These are phyloP conservation scores for Epinephelus awoara DNA, from an alignment of 2,797 vertebrate genomes.

Conservation along the genomic window DNA sequence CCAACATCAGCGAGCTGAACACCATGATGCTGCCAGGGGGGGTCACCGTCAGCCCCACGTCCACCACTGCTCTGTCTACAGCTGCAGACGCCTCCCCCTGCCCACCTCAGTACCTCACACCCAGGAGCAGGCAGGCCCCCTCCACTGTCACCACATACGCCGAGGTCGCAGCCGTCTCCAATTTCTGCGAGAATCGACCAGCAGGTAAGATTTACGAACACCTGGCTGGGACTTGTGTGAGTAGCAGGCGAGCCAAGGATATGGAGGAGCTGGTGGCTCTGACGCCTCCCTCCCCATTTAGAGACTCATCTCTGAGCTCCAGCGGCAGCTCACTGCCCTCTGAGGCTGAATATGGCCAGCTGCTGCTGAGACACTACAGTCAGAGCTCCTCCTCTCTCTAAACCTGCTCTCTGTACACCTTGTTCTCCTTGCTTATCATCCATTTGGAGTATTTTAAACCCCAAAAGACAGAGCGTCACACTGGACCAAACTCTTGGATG, in stretches of 20 bases:
- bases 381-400: conserved; percentile 99
- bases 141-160: conserved; percentile 93
- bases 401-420: conserved; percentile 49
- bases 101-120: conserved; percentile 86
- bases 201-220: conserved; percentile 76
- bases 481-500: conserved; percentile 55
- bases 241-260: conserved; percentile 84
- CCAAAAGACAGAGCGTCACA: conserved; percentile 21
- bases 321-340: conserved; percentile 91
- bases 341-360: conserved; percentile 93
- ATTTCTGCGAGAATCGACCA: conserved; percentile 79
- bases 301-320: conserved; percentile 95
- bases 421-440: neutral
- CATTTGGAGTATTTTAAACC: conserved; percentile 24
- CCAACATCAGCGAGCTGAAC: conserved; percentile 98
- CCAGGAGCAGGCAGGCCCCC: conserved; percentile 89
- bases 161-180: conserved; percentile 90
- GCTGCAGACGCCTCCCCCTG: conserved; percentile 66
- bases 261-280: conserved; percentile 92
- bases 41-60: conserved; percentile 68
- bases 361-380: conserved; percentile 96
- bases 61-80: conserved; percentile 40
- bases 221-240: conserved; percentile 84
- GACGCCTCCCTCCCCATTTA: conserved; percentile 97
- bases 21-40: conserved; percentile 95